These are phyloP conservation scores for Ptychadena robeensis DNA, from an alignment of 2,797 vertebrate species.

Conservation along the genomic window DNA sequence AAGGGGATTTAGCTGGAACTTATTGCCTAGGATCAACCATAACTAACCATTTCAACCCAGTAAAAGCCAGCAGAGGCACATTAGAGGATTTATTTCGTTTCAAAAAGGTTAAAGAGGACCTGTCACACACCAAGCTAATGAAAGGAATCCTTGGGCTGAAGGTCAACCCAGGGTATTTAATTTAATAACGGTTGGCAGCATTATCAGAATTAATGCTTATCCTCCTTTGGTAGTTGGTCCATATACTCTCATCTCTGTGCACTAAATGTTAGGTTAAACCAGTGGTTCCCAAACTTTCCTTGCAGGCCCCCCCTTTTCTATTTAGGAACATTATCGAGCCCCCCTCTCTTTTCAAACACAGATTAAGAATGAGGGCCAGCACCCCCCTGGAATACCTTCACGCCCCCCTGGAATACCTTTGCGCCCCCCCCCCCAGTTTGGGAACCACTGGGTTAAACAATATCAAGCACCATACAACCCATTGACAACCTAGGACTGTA, in stretches of 20 bases:
- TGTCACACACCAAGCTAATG: background rate
- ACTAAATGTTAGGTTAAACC: too few relatives aligned
- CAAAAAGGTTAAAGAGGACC: constrained; percentile 8
- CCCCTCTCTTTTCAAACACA: too few relatives aligned
- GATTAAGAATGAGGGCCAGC: too few relatives aligned
- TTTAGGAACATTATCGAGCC: too few relatives aligned
- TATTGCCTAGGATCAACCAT: constrained; percentile 22
- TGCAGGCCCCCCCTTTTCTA: too few relatives aligned
- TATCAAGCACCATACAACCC: background rate
- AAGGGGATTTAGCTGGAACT: constrained; percentile 40
- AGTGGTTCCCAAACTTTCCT: too few relatives aligned
- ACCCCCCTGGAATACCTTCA: too few relatives aligned
- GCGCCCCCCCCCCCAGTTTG: too few relatives aligned
- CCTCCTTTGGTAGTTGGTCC: too few relatives aligned
- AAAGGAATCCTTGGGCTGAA: background rate
- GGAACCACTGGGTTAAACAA: too few relatives aligned
- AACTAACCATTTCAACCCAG: constrained; percentile 23
- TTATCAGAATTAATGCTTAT: background rate
- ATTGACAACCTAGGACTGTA: background rate
- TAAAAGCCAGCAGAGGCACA: background rate
- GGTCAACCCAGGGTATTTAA: background rate
- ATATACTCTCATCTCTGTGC: too few relatives aligned
- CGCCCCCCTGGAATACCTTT: too few relatives aligned
- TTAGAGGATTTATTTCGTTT: background rate
- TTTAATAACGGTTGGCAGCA: background rate